These are phyloP conservation scores for Chrysodeixis includens DNA, from an alignment of 2,888 invertebrate species.

Conservation along the genomic window DNA sequence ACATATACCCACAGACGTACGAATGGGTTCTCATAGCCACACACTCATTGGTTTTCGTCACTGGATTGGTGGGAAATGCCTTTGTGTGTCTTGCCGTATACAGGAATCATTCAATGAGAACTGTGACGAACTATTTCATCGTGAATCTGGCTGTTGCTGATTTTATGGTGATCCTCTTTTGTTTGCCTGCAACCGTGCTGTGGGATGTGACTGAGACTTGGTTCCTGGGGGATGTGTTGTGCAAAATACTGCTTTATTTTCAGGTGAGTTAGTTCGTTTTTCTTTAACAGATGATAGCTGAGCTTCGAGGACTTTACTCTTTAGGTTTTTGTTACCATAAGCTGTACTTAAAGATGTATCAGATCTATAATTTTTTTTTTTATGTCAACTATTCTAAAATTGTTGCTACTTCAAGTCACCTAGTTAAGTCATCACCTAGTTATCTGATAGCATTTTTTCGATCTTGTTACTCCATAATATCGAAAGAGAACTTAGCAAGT, in stretches of 20 bases:
- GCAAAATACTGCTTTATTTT: constrained; percentile 96
- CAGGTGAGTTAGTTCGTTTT: constrained; percentile 90
- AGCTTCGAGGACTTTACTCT: too few relatives aligned
- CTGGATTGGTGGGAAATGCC: constrained; percentile 95
- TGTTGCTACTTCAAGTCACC: too few relatives aligned
- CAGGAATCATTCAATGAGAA: constrained; percentile 95
- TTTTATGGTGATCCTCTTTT: constrained; percentile 96
- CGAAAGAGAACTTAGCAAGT: too few relatives aligned
- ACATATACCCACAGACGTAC: constrained; percentile 92
- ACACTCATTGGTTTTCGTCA: constrained; percentile 93
- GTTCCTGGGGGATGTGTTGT: constrained; percentile 95
- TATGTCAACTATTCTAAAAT: too few relatives aligned
- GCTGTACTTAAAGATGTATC: too few relatives aligned
- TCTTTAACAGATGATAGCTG: too few relatives aligned
- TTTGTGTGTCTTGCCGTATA: constrained; percentile 97
- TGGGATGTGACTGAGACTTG: constrained; percentile 98
- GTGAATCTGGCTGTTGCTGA: constrained; percentile 96
- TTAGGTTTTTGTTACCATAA: too few relatives aligned
- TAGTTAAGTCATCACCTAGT: too few relatives aligned
- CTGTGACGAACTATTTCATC: constrained; percentile 97
- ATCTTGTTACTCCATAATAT: too few relatives aligned
- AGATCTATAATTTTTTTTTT: too few relatives aligned
- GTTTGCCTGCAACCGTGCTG: constrained; percentile 95
- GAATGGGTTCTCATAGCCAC: constrained; percentile 94
- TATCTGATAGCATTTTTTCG: too few relatives aligned